phyloP scores from a whole-genome alignment of 1,140 invertebrate genomes.

The Scylla paramamosain region DNA sequence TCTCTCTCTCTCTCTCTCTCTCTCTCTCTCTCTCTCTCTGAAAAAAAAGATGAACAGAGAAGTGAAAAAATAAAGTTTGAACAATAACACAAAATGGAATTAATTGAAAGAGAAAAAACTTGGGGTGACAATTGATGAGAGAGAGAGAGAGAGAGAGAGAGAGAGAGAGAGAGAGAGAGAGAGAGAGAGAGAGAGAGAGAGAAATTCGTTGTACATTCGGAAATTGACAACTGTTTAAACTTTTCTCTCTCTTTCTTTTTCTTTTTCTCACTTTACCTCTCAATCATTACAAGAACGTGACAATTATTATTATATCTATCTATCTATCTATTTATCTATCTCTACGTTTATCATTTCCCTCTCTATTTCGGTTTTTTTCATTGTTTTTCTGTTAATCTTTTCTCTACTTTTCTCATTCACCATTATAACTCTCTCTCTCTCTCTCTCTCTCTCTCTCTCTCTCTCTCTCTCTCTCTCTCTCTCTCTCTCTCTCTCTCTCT shows the following conservation, averaged over 20 bases:
- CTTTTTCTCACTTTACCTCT: not conserved
- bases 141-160: too few relatives aligned
- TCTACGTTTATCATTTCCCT: not conserved
- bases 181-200: not conserved
- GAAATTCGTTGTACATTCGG: not conserved
- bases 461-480: slow-evolving; percentile 32
- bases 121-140: not conserved
- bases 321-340: not conserved
- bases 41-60: too few relatives aligned
- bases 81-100: not conserved
- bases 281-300: too few relatives aligned
- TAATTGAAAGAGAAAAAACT: not conserved
- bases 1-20: too few relatives aligned
- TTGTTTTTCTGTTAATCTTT: not conserved
- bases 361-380: not conserved
- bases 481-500: not conserved
- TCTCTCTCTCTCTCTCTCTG: too few relatives aligned
- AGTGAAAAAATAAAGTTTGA: not conserved
- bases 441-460: slow-evolving; percentile 44
- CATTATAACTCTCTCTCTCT: not conserved
- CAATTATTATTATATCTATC: not conserved
- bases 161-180: too few relatives aligned
- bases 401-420: not conserved
- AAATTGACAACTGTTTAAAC: not conserved
- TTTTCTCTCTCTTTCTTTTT: not conserved